A percentile compares a stretch with the other conserved stretches of the same genome.
These are phyloP conservation scores for Pogonomyrmex barbatus DNA, from an alignment of 1,140 invertebrate species.

Conservation along the genomic window DNA sequence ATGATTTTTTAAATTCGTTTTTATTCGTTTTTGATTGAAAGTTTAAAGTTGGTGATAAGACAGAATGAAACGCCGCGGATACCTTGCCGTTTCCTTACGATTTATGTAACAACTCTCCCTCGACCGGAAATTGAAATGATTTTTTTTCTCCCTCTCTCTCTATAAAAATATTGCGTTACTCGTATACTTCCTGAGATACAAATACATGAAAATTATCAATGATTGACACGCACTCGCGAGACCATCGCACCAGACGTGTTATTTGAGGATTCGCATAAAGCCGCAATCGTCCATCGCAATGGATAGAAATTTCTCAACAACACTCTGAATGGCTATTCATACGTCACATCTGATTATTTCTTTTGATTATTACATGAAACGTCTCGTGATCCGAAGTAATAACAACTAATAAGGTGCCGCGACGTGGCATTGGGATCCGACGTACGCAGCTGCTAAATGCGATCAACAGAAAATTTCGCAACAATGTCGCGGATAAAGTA, in stretches of 20 bases:
- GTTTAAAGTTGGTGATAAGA: not conserved
- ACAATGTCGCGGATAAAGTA: not conserved
- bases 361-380: slow-evolving; percentile 23
- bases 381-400: slow-evolving; percentile 29
- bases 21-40: not conserved
- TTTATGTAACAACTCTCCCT: not conserved
- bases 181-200: not conserved
- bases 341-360: slow-evolving; percentile 32
- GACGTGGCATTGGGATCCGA: slow-evolving; percentile 26
- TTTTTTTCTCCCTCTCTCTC: not conserved
- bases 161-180: not conserved
- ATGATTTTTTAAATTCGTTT: not conserved
- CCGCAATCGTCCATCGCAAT: not conserved
- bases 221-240: not conserved
- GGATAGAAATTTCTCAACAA: slow-evolving; percentile 24
- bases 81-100: not conserved
- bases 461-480: slow-evolving; percentile 28
- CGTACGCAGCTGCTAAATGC: slow-evolving; percentile 22
- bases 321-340: slow-evolving; percentile 23
- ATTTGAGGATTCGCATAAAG: not conserved
- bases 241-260: not conserved
- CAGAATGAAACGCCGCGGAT: not conserved
- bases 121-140: not conserved
- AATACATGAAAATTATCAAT: slow-evolving; percentile 9
- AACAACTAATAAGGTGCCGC: slow-evolving; percentile 31